phyloP scores from a whole-genome alignment of 2,888 invertebrate genomes.

The Calameuta pallipes region DNA sequence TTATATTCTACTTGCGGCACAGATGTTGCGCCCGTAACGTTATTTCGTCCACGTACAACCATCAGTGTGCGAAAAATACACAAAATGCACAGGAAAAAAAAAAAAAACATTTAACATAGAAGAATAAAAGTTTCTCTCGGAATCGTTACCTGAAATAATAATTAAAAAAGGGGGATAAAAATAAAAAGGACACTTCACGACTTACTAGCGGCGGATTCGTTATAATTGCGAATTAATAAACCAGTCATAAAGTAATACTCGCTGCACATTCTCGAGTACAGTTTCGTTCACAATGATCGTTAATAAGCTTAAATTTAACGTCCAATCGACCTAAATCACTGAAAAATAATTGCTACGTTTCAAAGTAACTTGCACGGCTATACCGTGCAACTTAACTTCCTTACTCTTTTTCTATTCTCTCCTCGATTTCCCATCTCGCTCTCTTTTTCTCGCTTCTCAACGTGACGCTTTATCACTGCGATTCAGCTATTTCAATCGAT shows the following conservation, averaged over 20 bases:
- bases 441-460: background rate
- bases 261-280: background rate
- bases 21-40: too few species aligned
- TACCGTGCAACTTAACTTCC: background rate
- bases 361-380: background rate
- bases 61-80: too few species aligned
- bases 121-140: too few species aligned
- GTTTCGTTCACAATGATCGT: background rate
- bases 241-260: background rate
- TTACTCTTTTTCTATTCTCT: background rate
- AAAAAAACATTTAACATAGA: too few species aligned
- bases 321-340: background rate
- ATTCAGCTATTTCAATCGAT: background rate
- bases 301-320: background rate
- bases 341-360: background rate
- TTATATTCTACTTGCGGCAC: too few species aligned
- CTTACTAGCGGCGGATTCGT: too few species aligned
- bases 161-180: too few species aligned
- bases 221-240: background rate
- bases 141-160: too few species aligned
- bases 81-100: too few species aligned
- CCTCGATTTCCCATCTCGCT: background rate
- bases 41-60: too few species aligned
- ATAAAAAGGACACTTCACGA: too few species aligned
- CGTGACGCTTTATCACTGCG: background rate